Percentiles rank a stretch among this genome's conserved stretches.
Conservation (phyloP, 2,888 invertebrate species). For the Blastobasis adustella region DNA sequence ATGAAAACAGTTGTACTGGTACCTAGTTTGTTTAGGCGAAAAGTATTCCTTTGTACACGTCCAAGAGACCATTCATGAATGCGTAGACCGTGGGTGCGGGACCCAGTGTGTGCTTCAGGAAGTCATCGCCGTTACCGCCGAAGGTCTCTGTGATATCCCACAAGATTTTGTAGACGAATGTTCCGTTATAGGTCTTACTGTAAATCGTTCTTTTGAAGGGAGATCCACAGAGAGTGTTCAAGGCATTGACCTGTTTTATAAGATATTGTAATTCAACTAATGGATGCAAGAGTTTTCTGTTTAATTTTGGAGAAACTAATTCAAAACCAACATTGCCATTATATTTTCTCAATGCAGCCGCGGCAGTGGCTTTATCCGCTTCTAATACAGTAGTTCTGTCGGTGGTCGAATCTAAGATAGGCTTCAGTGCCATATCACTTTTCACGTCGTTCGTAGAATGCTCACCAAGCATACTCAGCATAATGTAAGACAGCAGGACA, state of each 20-base stretch:
- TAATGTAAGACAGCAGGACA: conserved; percentile 26
- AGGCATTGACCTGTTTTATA: conserved; percentile 27
- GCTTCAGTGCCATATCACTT: background rate
- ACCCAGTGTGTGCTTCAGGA: conserved; percentile 2
- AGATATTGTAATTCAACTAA: conserved; percentile 30
- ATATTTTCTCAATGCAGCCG: conserved; percentile 3
- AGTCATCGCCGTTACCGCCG: background rate
- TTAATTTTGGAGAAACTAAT: background rate
- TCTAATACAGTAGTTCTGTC: conserved; percentile 4
- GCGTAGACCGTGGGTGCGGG: conserved; percentile 6
- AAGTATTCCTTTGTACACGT: background rate
- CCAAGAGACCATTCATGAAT: conserved; percentile 1
- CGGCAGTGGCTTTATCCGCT: background rate
- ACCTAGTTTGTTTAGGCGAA: too few species aligned
- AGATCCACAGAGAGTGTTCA: conserved; percentile 32
- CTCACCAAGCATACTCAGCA: conserved; percentile 19
- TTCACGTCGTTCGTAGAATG: conserved; percentile 1
- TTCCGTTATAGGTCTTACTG: conserved; percentile 27
- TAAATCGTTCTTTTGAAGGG: conserved; percentile 21
- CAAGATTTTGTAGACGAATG: conserved; percentile 26
- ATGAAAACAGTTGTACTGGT: too few species aligned
- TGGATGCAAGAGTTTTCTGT: conserved; percentile 15
- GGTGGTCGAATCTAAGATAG: conserved; percentile 1
- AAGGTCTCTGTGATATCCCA: conserved; percentile 8
- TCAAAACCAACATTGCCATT: conserved; percentile 9